A percentile compares a stretch with the other conserved stretches of the same genome.
Evolutionary conservation across 2,113 vertebrate genomes (phyloP).

Genomic region (Myotis brandtii): DNA sequence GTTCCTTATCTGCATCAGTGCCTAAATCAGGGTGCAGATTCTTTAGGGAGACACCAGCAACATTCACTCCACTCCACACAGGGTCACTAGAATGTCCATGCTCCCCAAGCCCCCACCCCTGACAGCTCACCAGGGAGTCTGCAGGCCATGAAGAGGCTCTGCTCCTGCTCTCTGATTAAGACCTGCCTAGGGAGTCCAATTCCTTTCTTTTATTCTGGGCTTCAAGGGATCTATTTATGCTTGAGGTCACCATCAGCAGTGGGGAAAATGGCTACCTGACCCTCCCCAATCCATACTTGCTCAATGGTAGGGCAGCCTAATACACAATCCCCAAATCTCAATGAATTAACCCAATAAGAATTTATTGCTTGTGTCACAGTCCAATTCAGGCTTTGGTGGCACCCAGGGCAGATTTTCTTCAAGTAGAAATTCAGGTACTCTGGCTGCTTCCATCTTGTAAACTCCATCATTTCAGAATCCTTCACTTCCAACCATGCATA

Average conservation of each 20-base stretch:
- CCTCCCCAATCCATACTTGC: background rate
- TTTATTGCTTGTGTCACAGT: background rate
- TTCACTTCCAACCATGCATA: background rate
- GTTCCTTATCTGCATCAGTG: too few species aligned
- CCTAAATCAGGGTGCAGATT: too few species aligned
- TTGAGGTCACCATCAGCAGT: background rate
- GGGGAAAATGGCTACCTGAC: background rate
- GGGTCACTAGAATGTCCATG: too few species aligned
- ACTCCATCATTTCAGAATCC: background rate
- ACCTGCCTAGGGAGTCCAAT: background rate
- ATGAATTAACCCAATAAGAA: background rate
- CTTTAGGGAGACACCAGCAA: too few species aligned
- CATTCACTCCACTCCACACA: too few species aligned
- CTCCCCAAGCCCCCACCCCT: too few species aligned
- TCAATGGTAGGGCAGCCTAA: background rate
- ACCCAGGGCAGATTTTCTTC: background rate
- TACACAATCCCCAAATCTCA: background rate
- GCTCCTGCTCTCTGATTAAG: background rate
- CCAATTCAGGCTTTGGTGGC: background rate
- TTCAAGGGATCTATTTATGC: background rate
- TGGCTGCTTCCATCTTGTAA: background rate
- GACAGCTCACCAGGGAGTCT: background rate
- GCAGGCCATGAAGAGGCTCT: background rate
- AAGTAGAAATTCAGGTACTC: background rate
- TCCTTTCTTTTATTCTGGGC: background rate